phyloP scores from a whole-genome alignment of 2,888 invertebrate genomes.

The Aleiodes leptofemur region DNA sequence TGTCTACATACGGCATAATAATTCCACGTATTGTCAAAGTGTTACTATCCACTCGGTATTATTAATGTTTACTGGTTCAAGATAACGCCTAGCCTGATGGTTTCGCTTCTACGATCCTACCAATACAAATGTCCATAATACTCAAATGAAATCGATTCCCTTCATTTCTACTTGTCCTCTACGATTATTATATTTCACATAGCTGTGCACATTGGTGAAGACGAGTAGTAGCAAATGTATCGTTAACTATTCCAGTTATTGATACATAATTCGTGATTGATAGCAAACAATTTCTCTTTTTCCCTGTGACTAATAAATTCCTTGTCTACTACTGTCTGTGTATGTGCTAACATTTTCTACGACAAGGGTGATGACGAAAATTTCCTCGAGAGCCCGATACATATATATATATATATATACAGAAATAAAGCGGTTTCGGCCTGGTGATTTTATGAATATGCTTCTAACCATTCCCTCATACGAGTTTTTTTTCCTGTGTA shows the following conservation, averaged over 20 bases:
- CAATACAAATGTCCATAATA: slow-evolving; percentile 34
- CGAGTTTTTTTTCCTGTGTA: neutral
- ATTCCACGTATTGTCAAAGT: slow-evolving; percentile 66
- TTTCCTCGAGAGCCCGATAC: slow-evolving; percentile 50
- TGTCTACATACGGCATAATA: slow-evolving; percentile 55
- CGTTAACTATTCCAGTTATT: slow-evolving; percentile 69
- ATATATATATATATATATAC: slow-evolving; percentile 30
- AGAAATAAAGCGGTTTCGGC: slow-evolving; percentile 72
- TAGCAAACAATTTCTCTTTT: slow-evolving; percentile 64
- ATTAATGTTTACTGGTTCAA: slow-evolving; percentile 65
- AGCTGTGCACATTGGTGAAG: neutral
- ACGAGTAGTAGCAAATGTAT: slow-evolving; percentile 1
- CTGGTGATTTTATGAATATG: slow-evolving; percentile 73
- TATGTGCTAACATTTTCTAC: slow-evolving; percentile 22
- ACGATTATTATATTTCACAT: slow-evolving; percentile 6
- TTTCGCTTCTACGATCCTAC: slow-evolving; percentile 58
- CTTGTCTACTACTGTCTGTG: slow-evolving; percentile 34
- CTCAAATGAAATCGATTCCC: slow-evolving; percentile 39
- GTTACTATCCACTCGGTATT: slow-evolving; percentile 58
- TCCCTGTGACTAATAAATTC: slow-evolving; percentile 72
- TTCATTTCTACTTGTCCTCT: slow-evolving; percentile 43
- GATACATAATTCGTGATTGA: slow-evolving; percentile 72
- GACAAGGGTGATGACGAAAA: slow-evolving; percentile 50
- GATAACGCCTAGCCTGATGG: slow-evolving; percentile 61
- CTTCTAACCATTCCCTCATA: slow-evolving; percentile 54